Percentiles rank a stretch among this genome's conserved stretches.
Evolutionary conservation across 2,113 vertebrate genomes (phyloP).

Genomic region (Apeltes quadracus): DNA sequence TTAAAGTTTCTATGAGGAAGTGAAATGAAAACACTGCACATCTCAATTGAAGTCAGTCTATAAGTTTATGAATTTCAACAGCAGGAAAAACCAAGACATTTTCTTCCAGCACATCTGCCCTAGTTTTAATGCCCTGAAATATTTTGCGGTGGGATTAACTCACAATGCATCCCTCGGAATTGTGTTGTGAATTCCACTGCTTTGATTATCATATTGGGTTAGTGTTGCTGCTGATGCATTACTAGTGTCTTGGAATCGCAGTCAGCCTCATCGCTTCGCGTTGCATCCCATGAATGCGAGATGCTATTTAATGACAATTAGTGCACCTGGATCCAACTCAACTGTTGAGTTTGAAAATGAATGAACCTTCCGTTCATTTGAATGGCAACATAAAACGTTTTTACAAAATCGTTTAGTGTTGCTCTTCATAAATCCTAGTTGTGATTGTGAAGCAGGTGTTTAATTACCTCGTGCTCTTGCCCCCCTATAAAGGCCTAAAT

Average conservation of each 20-base stretch:
- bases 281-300: slow-evolving; percentile 5
- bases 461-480: slow-evolving; percentile 69
- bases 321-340: not conserved
- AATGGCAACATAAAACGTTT: slow-evolving; percentile 15
- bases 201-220: slow-evolving; percentile 9
- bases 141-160: slow-evolving; percentile 1
- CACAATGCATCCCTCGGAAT: slow-evolving; percentile 21
- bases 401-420: slow-evolving; percentile 18
- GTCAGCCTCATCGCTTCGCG: not conserved
- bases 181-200: not conserved
- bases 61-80: slow-evolving; percentile 45
- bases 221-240: not conserved
- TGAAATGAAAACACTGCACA: slow-evolving; percentile 59
- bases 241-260: not conserved
- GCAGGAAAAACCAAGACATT: slow-evolving; percentile 8
- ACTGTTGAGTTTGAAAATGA: slow-evolving; percentile 34
- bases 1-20: slow-evolving; percentile 41
- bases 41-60: slow-evolving; percentile 50
- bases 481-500: slow-evolving; percentile 56
- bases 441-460: slow-evolving; percentile 74
- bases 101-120: slow-evolving; percentile 41
- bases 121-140: slow-evolving; percentile 39
- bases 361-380: slow-evolving; percentile 1
- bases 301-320: not conserved
- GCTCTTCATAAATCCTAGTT: slow-evolving; percentile 29